Base-by-base conservation (phyloP, 1,140 invertebrate genomes). In the Conus ventricosus region DNA sequence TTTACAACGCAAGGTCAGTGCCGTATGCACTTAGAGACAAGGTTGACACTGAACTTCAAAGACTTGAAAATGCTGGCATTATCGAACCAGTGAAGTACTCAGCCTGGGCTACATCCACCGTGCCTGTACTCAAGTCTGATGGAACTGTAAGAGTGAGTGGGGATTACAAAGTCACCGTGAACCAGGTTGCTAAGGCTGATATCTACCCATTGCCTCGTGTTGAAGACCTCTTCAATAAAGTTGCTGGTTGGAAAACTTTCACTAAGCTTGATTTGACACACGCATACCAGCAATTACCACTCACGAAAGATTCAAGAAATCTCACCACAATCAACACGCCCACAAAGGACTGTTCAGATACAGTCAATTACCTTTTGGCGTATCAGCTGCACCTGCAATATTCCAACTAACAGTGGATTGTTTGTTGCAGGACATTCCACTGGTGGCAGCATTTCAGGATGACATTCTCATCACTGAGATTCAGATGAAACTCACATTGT, bases 321-420 rank as follows among this genome's bases (percentile, higher is more conserved):
- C 57, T 90, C 17, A 27, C 88, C 4, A 88, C 82, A 27, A 88
- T 84, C 20, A 92, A 88, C 60, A 92, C 57, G 54, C 93, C 78
- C 53, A 95, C 39, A 39, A 39, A 39, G 39, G 39, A 39, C 39
- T 39, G 39, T 39, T 39, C 39, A 39, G 57, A 7, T 90, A 85
- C 85, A 87, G 54, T 25, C 39, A 88, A n/a, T 60, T 88, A 17
- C 85, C 85, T 71, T 87, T 84, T 75, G 88, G 90, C 20, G 84
- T 91, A 63, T 57, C 53, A 39, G n/a, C 60, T 17, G 80, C 86
- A 54, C 88, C 90, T 20, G 90, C 88, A 17, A 87, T 89, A n/a
- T 89, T 25, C 82, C 82, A 84, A 23, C 2, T 5, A 39, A 39
- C 39, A 39, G 3, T 39, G 39, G 39, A 39, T 39, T 39, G 39